A percentile compares a stretch with the other conserved stretches of the same genome.
These are phyloP conservation scores for Drosophila flavopinicola DNA, from an alignment of 2,888 invertebrate genomes.

Conservation along the genomic window DNA sequence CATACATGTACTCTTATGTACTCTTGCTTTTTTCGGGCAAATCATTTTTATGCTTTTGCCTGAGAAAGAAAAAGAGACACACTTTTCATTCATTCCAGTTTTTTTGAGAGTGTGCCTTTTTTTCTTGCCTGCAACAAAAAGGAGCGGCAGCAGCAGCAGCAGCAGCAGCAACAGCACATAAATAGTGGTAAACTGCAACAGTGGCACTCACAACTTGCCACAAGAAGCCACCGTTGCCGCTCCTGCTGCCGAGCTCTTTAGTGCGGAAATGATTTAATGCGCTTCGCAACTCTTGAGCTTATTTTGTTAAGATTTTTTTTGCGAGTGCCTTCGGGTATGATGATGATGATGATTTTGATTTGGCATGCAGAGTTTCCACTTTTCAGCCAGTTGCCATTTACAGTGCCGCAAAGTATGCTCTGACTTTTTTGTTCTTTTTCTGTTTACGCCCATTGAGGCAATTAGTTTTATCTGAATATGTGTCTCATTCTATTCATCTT, in stretches of 20 bases:
- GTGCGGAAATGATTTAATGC: constrained; percentile 80
- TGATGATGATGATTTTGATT: constrained; percentile 63
- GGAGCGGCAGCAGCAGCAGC: constrained; percentile 27
- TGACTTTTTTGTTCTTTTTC: constrained; percentile 29
- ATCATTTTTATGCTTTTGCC: constrained; percentile 68
- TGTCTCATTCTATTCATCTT: not conserved
- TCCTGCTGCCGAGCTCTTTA: constrained; percentile 62
- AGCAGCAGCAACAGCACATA: too few species aligned
- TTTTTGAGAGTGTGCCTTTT: constrained; percentile 20
- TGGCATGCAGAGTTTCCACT: constrained; percentile 51
- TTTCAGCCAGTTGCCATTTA: constrained; percentile 33
- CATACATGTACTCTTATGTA: constrained; percentile 20
- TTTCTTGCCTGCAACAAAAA: constrained; percentile 39
- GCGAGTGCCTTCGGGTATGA: constrained; percentile 25
- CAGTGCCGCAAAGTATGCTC: constrained; percentile 59
- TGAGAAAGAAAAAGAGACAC: constrained; percentile 53
- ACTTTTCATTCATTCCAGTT: constrained; percentile 56
- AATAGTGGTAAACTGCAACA: too few species aligned
- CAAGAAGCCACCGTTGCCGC: constrained; percentile 63
- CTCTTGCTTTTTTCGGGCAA: constrained; percentile 54
- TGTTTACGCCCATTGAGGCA: constrained; percentile 63
- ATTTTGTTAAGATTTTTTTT: constrained; percentile 74
- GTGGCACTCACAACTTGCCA: constrained; percentile 68
- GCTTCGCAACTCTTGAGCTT: constrained; percentile 78
- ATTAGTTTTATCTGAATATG: constrained; percentile 65